Percentiles rank a stretch among this genome's conserved stretches.
These are phyloP conservation scores for Ageneiosus marmoratus DNA, from an alignment of 2,113 vertebrate species.

Conservation along the genomic window DNA sequence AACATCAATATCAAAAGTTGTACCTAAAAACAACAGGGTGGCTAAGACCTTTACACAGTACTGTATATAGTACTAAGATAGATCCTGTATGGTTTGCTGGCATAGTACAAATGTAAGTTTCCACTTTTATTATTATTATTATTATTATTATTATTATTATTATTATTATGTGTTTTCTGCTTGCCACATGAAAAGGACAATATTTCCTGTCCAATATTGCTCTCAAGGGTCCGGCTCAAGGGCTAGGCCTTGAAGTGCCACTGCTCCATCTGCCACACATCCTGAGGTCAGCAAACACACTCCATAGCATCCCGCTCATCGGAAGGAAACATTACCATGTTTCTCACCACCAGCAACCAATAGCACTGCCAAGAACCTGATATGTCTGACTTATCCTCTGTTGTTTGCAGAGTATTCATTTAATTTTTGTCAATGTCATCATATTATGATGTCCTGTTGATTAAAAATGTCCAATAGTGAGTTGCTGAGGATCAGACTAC, in stretches of 20 bases:
- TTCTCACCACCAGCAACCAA: constrained; percentile 39
- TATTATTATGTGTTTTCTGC: constrained; percentile 33
- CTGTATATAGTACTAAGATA: not conserved
- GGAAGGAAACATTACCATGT: constrained; percentile 69
- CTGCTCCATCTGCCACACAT: constrained; percentile 66
- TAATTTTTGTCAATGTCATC: constrained; percentile 14
- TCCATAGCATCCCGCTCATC: constrained; percentile 58
- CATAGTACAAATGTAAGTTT: not conserved
- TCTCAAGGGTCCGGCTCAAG: constrained; percentile 67
- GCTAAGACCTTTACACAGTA: no score
- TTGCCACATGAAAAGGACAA: constrained; percentile 58
- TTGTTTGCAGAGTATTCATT: constrained; percentile 3
- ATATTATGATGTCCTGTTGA: constrained; percentile 2
- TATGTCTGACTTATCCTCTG: not conserved
- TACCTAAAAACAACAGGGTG: no score
- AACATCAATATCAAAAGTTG: no score
- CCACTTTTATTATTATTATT: constrained; percentile 23
- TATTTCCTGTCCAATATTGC: constrained; percentile 57
- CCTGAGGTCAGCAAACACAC: constrained; percentile 75
- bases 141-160: constrained; percentile 36
- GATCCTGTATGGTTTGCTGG: not conserved
- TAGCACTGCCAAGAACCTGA: constrained; percentile 37
- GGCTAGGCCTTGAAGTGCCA: constrained; percentile 75
- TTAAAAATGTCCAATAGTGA: not conserved
- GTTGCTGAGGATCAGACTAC: not conserved